These are phyloP conservation scores for Dendrolimus punctatus DNA, from an alignment of 1,140 invertebrate genomes.

Conservation along the genomic window DNA sequence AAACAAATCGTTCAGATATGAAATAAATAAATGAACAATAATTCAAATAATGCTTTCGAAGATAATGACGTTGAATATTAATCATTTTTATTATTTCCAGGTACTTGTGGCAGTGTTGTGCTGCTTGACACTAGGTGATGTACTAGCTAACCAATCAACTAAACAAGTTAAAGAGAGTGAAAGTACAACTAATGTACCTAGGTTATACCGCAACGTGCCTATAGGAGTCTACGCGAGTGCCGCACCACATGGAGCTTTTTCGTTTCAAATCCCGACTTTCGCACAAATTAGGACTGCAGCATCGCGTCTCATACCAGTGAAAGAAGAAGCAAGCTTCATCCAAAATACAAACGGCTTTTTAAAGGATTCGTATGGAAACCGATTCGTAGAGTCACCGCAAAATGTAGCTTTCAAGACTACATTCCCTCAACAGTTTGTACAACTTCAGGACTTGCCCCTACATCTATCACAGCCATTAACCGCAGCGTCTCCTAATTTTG, in stretches of 20 bases:
- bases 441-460: slow-evolving; percentile 46
- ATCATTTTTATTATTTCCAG: slow-evolving; percentile 34
- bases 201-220: slow-evolving; percentile 44
- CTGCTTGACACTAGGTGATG: slow-evolving; percentile 29
- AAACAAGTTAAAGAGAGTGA: slow-evolving; percentile 33
- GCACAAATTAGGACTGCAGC: slow-evolving; percentile 21
- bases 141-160: slow-evolving; percentile 20
- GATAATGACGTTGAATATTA: slow-evolving; percentile 4
- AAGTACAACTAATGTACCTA: slow-evolving; percentile 39
- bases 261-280: slow-evolving; percentile 40
- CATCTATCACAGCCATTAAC: slow-evolving; percentile 53
- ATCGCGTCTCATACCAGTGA: slow-evolving; percentile 35
- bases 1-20: too few relatives aligned
- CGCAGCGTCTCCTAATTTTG: slow-evolving; percentile 29
- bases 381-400: slow-evolving; percentile 36
- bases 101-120: slow-evolving; percentile 33
- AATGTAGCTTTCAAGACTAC: slow-evolving; percentile 35
- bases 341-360: slow-evolving; percentile 42
- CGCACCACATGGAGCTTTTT: slow-evolving; percentile 45
- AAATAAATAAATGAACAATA: slow-evolving; percentile 8
- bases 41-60: slow-evolving; percentile 7
- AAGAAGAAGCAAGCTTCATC: slow-evolving; percentile 24
- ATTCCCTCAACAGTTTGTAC: slow-evolving; percentile 54
- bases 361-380: slow-evolving; percentile 58
- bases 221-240: slow-evolving; percentile 48